phyloP scores from a whole-genome alignment of 2,888 invertebrate species.

The Chrysina gloriosa region DNA sequence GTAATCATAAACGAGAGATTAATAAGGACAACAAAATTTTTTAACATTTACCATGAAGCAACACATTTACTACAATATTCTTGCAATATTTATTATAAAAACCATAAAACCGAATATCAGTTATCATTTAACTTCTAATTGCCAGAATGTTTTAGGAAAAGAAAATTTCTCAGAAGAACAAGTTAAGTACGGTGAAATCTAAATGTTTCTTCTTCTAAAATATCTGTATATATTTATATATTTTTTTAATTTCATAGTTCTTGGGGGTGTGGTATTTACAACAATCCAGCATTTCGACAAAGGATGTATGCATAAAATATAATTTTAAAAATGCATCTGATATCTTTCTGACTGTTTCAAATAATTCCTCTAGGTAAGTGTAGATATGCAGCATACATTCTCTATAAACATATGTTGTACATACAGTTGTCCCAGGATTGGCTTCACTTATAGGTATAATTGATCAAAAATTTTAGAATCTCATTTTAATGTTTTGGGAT shows the following conservation, averaged over 20 bases:
- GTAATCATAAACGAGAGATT: no score
- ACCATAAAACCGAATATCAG: background rate
- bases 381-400: no score
- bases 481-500: no score
- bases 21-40: no score
- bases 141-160: background rate
- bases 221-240: background rate
- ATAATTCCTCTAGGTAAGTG: background rate
- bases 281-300: background rate
- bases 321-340: background rate
- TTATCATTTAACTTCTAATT: background rate
- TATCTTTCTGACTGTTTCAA: conserved; percentile 2
- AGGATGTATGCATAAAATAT: conserved; percentile 1
- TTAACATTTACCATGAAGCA: background rate
- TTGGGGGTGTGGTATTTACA: conserved; percentile 8
- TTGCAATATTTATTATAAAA: background rate
- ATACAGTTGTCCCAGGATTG: background rate
- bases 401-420: no score
- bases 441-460: no score
- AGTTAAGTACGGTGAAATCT: background rate
- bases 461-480: no score
- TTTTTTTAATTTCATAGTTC: background rate
- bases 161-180: background rate
- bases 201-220: background rate
- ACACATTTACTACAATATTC: background rate